Percentiles rank a stretch among this genome's conserved stretches.
phyloP scores from a whole-genome alignment of 2,888 invertebrate species.

The Ochropleura leucogaster region DNA sequence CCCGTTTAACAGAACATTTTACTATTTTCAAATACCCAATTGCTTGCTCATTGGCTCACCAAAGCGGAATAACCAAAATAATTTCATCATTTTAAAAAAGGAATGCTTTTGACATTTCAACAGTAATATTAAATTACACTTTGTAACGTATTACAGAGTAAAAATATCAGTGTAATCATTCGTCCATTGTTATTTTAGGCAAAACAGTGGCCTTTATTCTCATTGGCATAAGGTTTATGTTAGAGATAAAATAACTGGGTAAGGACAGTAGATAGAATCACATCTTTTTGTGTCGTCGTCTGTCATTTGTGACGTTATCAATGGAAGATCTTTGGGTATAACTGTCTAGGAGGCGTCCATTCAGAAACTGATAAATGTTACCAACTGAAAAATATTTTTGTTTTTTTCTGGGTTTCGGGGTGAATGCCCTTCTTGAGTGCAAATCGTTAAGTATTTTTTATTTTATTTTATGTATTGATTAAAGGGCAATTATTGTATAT shows the following conservation, averaged over 20 bases:
- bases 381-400: constrained; percentile 13
- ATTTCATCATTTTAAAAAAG: constrained; percentile 13
- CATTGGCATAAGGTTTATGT: not conserved
- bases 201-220: not conserved
- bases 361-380: constrained; percentile 33
- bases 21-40: constrained; percentile 32
- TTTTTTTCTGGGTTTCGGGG: not conserved
- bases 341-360: constrained; percentile 26
- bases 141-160: constrained; percentile 13
- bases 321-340: constrained; percentile 28
- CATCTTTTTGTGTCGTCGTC: constrained; percentile 23
- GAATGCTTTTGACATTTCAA: constrained; percentile 8
- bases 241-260: not conserved
- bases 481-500: no score
- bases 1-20: not conserved
- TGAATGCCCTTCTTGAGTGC: not conserved
- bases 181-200: not conserved
- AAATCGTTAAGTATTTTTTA: not conserved
- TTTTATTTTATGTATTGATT: no score
- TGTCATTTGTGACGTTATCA: constrained; percentile 47
- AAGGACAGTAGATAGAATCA: constrained; percentile 21
- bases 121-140: constrained; percentile 1
- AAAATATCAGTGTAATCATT: constrained; percentile 24
- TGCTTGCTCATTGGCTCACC: not conserved
- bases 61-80: constrained; percentile 18